Conservation (phyloP, 2,888 invertebrate genomes). For the Conus canariensis region DNA sequence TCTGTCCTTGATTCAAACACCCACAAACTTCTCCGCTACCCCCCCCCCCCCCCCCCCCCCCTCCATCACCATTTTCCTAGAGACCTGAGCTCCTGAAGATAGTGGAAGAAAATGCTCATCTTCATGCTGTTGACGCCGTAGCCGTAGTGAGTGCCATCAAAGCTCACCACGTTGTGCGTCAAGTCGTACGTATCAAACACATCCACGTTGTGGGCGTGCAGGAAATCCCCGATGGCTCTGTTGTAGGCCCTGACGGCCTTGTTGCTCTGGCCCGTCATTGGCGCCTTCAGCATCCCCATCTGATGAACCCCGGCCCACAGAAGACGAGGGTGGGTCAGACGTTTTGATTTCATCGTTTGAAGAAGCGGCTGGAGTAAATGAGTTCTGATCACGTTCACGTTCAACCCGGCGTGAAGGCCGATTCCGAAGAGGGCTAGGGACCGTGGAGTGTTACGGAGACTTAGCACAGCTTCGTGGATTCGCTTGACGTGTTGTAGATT, state of each 20-base stretch:
- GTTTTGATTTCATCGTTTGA: neutral
- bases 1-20: too few species aligned
- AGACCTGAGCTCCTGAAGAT: constrained; percentile 27
- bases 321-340: constrained; percentile 36
- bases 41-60: too few species aligned
- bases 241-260: constrained; percentile 41
- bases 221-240: constrained; percentile 12
- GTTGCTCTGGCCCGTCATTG: constrained; percentile 34
- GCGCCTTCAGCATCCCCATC: constrained; percentile 49
- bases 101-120: constrained; percentile 33
- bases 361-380: constrained; percentile 16
- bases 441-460: constrained; percentile 16
- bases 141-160: constrained; percentile 45
- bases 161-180: constrained; percentile 44
- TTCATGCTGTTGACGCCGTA: constrained; percentile 42
- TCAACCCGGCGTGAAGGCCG: constrained; percentile 46
- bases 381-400: neutral
- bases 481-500: neutral
- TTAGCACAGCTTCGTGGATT: neutral
- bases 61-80: constrained; percentile 34
- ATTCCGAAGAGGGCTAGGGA: constrained; percentile 45
- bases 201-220: constrained; percentile 23
- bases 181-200: constrained; percentile 40
- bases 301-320: constrained; percentile 48
- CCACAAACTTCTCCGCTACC: too few species aligned